Conservation (phyloP, 2,113 vertebrate species). For the Ctenomys sociabilis region DNA sequence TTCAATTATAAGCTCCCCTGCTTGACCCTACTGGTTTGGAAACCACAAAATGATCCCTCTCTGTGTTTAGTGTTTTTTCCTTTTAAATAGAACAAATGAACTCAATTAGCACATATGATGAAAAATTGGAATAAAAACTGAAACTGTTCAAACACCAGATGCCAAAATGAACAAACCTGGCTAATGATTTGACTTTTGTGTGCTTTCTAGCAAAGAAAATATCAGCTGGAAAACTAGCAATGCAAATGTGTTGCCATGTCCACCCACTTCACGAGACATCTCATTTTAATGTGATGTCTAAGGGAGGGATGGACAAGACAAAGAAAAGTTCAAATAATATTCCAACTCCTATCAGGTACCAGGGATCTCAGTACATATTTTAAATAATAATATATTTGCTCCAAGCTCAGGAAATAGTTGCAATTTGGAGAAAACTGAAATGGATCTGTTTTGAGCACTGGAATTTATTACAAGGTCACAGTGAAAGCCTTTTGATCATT, state of each 20-base stretch:
- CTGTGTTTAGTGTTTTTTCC: slow-evolving; percentile 31
- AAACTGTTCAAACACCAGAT: slow-evolving; percentile 65
- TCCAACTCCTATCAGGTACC: neutral
- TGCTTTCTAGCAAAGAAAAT: slow-evolving; percentile 67
- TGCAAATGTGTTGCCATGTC: neutral
- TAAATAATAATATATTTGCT: slow-evolving; percentile 21
- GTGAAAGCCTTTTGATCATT: slow-evolving; percentile 3
- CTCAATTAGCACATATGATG: slow-evolving; percentile 40
- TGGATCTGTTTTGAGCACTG: neutral
- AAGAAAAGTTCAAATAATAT: slow-evolving; percentile 9
- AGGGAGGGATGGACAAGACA: neutral
- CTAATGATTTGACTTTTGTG: slow-evolving; percentile 61
- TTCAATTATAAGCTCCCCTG: slow-evolving; percentile 62
- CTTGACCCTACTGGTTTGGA: slow-evolving; percentile 61
- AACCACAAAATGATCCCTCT: slow-evolving; percentile 51
- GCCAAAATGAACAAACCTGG: slow-evolving; percentile 60
- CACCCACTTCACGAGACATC: neutral
- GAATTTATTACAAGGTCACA: neutral
- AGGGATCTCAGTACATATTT: neutral
- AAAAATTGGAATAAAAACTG: slow-evolving; percentile 46
- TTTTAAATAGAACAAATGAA: slow-evolving; percentile 67
- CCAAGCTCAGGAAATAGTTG: neutral
- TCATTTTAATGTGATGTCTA: neutral
- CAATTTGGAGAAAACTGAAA: neutral
- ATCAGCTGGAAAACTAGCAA: slow-evolving; percentile 46